These are phyloP conservation scores for Tenthredo livida DNA, from an alignment of 2,888 invertebrate genomes.

Conservation along the genomic window DNA sequence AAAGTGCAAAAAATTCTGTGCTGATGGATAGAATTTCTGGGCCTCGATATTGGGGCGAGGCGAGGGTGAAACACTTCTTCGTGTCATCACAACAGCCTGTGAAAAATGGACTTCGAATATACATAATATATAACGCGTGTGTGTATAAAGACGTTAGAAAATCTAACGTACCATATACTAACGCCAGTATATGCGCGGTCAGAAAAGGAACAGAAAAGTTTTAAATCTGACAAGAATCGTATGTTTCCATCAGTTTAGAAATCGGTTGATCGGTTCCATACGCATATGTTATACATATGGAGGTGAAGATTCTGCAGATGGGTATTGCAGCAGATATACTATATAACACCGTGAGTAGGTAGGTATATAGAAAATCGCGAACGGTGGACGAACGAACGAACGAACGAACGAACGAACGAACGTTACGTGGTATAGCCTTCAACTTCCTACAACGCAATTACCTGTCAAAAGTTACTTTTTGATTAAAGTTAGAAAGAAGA, in stretches of 20 bases:
- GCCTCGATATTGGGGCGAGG: slow-evolving; percentile 9
- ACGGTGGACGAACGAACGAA: neutral
- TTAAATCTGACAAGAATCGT: neutral
- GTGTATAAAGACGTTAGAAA: neutral
- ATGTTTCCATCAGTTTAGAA: neutral
- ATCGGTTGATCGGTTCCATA: neutral
- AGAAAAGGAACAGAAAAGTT: neutral
- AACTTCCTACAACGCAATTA: neutral
- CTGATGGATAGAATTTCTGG: slow-evolving; percentile 45
- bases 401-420: no score
- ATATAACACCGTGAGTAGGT: neutral
- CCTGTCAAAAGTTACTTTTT: slow-evolving; percentile 27
- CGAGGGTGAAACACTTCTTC: slow-evolving; percentile 18
- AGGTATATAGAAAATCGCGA: neutral
- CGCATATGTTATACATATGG: no score
- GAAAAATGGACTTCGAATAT: slow-evolving; percentile 27
- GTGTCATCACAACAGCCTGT: slow-evolving; percentile 22
- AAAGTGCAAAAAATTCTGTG: neutral
- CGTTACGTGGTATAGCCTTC: neutral
- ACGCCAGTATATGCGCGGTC: neutral
- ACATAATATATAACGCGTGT: no score
- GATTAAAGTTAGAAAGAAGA: slow-evolving; percentile 24
- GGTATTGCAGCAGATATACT: neutral
- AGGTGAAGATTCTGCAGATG: neutral
- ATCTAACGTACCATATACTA: neutral